Evolutionary conservation across 2,888 invertebrate species (phyloP).

Genomic region (Polydrusus cervinus): DNA sequence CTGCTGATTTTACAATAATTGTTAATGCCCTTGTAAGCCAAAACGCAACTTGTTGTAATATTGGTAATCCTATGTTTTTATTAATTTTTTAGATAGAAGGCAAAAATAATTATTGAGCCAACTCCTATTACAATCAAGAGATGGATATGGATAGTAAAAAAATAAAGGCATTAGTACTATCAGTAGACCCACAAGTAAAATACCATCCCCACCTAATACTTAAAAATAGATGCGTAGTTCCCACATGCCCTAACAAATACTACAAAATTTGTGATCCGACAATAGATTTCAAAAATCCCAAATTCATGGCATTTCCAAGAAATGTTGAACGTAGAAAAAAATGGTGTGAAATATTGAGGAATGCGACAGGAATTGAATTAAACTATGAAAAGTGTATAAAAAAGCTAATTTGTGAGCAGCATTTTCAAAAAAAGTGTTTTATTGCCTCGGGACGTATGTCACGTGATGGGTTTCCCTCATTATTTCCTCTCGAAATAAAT

Average conservation of each 20-base stretch:
- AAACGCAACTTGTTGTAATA: no score
- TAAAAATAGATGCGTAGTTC: not conserved
- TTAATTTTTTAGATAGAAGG: no score
- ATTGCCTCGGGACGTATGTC: not conserved
- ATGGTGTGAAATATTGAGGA: conserved; percentile 7
- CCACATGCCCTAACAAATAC: not conserved
- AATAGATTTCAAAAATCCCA: not conserved
- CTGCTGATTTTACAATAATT: no score
- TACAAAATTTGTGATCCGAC: not conserved
- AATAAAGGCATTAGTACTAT: no score
- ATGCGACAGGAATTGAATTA: not conserved
- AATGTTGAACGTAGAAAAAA: not conserved
- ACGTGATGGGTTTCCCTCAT: not conserved
- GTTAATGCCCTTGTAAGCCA: no score
- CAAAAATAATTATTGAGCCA: no score
- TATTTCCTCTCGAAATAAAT: conserved; percentile 2
- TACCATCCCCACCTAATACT: not conserved
- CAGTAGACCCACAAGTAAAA: not conserved
- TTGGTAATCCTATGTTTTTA: no score
- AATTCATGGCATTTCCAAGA: not conserved
- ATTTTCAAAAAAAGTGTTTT: conserved; percentile 7
- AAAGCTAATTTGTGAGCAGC: not conserved
- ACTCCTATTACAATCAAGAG: no score
- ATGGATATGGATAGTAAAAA: not conserved
- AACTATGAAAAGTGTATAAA: not conserved